phyloP scores from a whole-genome alignment of 2,888 invertebrate species.

The Alviniconcha strummeri region DNA sequence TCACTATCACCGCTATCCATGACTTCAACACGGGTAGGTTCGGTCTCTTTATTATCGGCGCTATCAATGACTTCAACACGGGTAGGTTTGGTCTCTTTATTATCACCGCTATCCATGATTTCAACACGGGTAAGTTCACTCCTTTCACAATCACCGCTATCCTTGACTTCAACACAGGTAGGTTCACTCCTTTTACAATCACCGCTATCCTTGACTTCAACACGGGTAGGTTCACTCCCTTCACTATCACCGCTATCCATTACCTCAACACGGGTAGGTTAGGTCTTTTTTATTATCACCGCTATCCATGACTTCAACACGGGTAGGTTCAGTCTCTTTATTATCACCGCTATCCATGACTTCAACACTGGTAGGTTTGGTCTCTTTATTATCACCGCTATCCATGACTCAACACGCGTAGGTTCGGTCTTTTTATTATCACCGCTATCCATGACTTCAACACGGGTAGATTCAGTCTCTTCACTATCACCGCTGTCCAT shows the following conservation, averaged over 20 bases:
- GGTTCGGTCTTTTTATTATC: too few species aligned
- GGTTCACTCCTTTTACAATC: not conserved
- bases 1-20: not conserved
- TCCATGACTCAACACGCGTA: too few species aligned
- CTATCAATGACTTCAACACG: not conserved
- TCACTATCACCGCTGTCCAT: too few species aligned
- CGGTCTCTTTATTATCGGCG: not conserved
- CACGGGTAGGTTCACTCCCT: not conserved
- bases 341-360: too few species aligned
- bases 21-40: conserved; percentile 33
- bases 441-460: too few species aligned
- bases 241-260: not conserved
- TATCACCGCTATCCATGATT: not conserved
- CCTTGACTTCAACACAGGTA: not conserved
- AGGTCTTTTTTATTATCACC: not conserved
- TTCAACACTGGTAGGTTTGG: too few species aligned
- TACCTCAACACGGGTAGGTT: not conserved
- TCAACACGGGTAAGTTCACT: not conserved
- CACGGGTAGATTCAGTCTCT: too few species aligned
- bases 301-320: not conserved
- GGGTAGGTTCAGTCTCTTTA: too few species aligned
- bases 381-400: too few species aligned
- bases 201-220: not conserved
- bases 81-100: not conserved
- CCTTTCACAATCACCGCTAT: not conserved